phyloP scores from a whole-genome alignment of 2,797 vertebrate genomes.

The Clarias fuscus region DNA sequence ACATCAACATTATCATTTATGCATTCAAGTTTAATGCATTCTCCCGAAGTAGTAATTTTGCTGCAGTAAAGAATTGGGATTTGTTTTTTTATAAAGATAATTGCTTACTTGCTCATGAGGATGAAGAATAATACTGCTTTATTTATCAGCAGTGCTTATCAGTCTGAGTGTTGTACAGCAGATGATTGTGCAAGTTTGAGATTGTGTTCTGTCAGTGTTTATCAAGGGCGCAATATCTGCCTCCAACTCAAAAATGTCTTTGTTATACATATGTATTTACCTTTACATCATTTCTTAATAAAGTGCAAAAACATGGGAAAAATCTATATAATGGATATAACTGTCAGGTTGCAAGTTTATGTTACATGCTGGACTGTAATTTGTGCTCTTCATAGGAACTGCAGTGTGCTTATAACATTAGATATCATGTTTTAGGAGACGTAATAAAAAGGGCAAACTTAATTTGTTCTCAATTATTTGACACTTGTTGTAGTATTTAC shows the following conservation, averaged over 20 bases:
- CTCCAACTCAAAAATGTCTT: not conserved
- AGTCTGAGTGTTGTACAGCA: not conserved
- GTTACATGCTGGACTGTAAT: not conserved
- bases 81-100: not conserved
- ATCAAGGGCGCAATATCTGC: conserved; percentile 17
- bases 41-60: not conserved
- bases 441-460: not conserved
- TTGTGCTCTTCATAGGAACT: not conserved
- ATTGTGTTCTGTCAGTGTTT: not conserved
- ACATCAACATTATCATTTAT: conserved; percentile 58
- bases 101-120: not conserved
- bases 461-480: not conserved
- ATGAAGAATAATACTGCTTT: not conserved
- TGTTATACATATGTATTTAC: not conserved
- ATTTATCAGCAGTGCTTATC: conserved; percentile 21
- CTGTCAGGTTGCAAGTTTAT: not conserved
- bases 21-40: conserved; percentile 44
- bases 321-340: not conserved
- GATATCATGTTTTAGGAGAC: not conserved
- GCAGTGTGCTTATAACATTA: not conserved
- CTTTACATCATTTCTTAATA: not conserved
- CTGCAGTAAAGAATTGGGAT: not conserved
- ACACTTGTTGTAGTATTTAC: not conserved
- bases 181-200: not conserved
- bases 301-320: not conserved